Conservation (phyloP, 1,140 invertebrate genomes). For the Steinernema khuongi region DNA sequence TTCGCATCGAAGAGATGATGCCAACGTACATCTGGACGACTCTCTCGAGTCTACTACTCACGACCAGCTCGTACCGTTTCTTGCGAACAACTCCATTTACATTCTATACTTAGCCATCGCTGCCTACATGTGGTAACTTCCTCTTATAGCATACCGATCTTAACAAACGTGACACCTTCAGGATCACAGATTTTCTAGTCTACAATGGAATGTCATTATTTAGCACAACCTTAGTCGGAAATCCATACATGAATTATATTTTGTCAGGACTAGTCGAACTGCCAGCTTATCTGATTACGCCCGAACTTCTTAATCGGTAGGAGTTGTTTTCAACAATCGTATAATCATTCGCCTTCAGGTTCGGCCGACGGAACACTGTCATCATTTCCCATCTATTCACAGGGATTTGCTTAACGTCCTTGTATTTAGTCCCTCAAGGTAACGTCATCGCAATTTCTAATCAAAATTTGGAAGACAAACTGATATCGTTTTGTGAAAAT, state of each 20-base stretch:
- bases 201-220: constrained; percentile 7
- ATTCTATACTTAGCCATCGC: constrained; percentile 5
- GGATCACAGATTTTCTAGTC: not conserved
- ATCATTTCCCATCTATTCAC: not conserved
- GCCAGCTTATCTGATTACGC: not conserved
- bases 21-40: constrained; percentile 3
- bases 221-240: not conserved
- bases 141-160: not conserved
- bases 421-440: not conserved
- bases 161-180: not conserved
- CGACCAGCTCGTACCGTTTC: constrained; percentile 3
- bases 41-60: not conserved
- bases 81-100: not conserved
- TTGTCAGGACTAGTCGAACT: not conserved
- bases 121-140: constrained; percentile 21
- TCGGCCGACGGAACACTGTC: not conserved
- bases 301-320: constrained; percentile 12
- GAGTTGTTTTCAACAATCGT: not conserved
- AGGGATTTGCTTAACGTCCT: not conserved
- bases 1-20: not conserved
- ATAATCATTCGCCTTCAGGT: not conserved
- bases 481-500: too few relatives aligned
- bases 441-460: too few relatives aligned
- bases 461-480: too few relatives aligned
- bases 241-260: not conserved